Evolutionary conservation across 2,888 invertebrate genomes (phyloP), one percentile per base, ranked within the genome.

Genomic region (Celastrina argiolus): DNA sequence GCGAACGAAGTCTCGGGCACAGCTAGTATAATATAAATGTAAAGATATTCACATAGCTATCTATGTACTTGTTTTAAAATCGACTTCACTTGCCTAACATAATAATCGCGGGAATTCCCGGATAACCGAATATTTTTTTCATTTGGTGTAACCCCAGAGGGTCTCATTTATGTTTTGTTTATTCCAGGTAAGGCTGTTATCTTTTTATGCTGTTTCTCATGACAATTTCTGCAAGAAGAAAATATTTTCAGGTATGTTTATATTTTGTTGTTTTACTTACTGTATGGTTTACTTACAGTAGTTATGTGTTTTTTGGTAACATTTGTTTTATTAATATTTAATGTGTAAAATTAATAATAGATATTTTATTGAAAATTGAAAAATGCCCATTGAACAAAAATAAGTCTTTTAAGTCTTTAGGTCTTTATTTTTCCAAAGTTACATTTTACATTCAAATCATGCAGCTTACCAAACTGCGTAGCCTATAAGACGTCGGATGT

Each of bases 121-220:
- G 51, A 51, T 22, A 51, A 51, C 51, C 22, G 12, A 51, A 51
- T 51, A 51, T 51, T 51, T 51, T 45, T 51, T 51, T 51, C 51
- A 51, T 22, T 51, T 26, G 51, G 51, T 26, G 22, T 51, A 51
- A 18, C 58, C 58, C 58, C 58, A 31, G 58, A 31, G 58, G 31
- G 28, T 58, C 58, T 58, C 31, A 58, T 58, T 58, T 58, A 31
- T 31, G 14, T 31, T 31, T 58, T 58, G 28, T 58, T 58, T 58
- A 31, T 58, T 58, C 31, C 58, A 58, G 58, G 58, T 58, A 31
- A 58, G 58, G 31, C 31, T 58, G 58, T 58, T 58, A 58, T 31
- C 58, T 31, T 58, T 58, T 58, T 58, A 58, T 31, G 31, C 16
- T 16, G 58, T n/a, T 31, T 8, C 31, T 58, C 16, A 58, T 8